These are phyloP conservation scores for Epinotia nisella DNA, from an alignment of 2,888 invertebrate species.

Conservation along the genomic window DNA sequence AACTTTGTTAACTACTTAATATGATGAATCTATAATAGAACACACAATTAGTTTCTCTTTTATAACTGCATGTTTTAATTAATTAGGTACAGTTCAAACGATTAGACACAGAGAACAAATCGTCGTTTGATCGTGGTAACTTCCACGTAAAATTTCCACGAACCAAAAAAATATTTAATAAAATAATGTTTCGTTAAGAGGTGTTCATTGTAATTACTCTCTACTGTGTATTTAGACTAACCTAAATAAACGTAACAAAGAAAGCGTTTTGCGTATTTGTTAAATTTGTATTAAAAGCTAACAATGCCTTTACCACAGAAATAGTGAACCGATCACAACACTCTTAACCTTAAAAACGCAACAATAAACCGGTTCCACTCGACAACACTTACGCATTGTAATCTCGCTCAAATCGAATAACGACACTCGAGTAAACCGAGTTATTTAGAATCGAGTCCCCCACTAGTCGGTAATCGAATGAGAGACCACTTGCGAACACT, in stretches of 20 bases:
- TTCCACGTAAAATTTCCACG: no score
- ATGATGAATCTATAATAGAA: not conserved
- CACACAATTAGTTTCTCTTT: not conserved
- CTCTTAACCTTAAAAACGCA: constrained; percentile 51
- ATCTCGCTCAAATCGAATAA: constrained; percentile 78
- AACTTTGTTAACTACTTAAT: not conserved
- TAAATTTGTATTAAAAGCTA: constrained; percentile 4
- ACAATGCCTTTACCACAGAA: constrained; percentile 33
- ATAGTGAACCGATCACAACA: constrained; percentile 34
- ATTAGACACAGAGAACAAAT: no score
- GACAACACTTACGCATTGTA: constrained; percentile 77
- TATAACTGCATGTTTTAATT: not conserved
- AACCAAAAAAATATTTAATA: no score
- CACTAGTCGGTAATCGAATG: constrained; percentile 80
- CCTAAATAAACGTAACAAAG: not conserved
- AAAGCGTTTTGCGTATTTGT: constrained; percentile 11
- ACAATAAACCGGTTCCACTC: constrained; percentile 58
- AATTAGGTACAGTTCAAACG: not conserved
- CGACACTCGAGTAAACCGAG: constrained; percentile 76
- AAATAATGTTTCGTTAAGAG: no score
- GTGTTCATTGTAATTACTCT: no score
- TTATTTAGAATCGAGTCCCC: constrained; percentile 75
- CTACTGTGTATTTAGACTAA: not conserved
- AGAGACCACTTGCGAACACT: constrained; percentile 79
- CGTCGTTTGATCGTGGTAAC: no score